Conservation (phyloP, 2,797 vertebrate genomes). For the Spinus pinus region DNA sequence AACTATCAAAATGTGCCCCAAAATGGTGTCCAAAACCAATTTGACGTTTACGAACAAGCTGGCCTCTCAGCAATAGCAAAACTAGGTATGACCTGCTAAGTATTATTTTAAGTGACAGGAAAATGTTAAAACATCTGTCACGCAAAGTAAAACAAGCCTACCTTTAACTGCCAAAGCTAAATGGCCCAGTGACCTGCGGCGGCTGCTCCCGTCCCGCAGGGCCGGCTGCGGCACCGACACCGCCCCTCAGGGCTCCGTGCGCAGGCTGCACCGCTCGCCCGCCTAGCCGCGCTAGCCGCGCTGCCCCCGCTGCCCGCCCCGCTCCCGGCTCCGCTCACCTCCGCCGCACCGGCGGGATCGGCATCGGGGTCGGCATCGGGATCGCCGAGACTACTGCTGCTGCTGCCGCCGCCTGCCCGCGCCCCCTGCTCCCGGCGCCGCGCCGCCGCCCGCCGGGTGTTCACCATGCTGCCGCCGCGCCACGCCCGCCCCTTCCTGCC, state of each 20-base stretch:
- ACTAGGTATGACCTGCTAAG: accelerated
- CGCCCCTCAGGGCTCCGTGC: not conserved
- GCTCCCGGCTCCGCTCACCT: not conserved
- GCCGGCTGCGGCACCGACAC: not conserved
- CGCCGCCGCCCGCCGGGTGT: not conserved
- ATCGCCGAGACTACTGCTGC: too few species aligned
- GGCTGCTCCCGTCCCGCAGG: not conserved
- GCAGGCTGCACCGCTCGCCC: not conserved
- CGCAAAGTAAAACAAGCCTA: accelerated
- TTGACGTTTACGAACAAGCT: not conserved
- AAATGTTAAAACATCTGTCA: too few species aligned
- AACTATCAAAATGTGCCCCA: not conserved
- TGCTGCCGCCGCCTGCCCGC: too few species aligned
- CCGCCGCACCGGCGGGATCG: not conserved
- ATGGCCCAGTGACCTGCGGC: accelerated
- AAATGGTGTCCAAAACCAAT: not conserved
- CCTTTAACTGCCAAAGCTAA: not conserved
- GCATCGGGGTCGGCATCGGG: too few species aligned
- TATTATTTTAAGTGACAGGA: not conserved
- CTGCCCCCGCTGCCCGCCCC: too few species aligned
- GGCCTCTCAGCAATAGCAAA: not conserved
- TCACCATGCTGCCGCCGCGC: not conserved
- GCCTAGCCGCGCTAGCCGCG: too few species aligned
- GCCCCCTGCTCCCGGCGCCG: not conserved
- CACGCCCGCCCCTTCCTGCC: not conserved